Conservation (phyloP, 2,113 vertebrate species). For the Pterocles burchelli region DNA sequence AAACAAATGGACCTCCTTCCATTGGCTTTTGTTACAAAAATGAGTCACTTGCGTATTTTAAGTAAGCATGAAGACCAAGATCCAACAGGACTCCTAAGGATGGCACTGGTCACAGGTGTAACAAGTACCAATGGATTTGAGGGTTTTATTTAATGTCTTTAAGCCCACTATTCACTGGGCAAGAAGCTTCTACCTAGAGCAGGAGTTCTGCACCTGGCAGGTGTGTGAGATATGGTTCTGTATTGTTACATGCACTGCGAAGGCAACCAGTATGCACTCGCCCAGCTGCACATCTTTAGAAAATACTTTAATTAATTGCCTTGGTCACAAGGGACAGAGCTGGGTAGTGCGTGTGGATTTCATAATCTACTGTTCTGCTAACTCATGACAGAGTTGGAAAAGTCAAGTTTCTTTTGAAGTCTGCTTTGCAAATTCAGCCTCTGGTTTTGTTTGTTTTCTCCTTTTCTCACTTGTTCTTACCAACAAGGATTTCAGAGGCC, state of each 20-base stretch:
- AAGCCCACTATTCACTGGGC: neutral
- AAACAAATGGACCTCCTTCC: neutral
- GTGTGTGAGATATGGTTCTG: neutral
- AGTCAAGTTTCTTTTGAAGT: neutral
- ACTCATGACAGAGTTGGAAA: neutral
- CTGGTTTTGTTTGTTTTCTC: neutral
- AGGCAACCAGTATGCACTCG: neutral
- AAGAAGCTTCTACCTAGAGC: neutral
- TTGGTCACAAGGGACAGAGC: neutral
- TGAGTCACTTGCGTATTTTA: neutral
- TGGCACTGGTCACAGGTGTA: neutral
- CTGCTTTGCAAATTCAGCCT: neutral
- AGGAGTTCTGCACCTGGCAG: neutral
- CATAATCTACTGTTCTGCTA: neutral
- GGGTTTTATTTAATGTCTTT: neutral
- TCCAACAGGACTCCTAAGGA: neutral
- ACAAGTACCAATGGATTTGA: neutral
- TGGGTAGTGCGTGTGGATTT: neutral
- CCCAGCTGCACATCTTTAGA: neutral
- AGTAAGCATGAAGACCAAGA: neutral
- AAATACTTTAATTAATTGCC: neutral
- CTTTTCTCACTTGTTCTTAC: neutral
- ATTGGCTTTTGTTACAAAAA: neutral
- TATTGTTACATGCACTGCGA: neutral
- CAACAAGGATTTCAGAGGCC: neutral